These are phyloP conservation scores for Henicopernis longicauda DNA, from an alignment of 2,113 vertebrate genomes.

Conservation along the genomic window DNA sequence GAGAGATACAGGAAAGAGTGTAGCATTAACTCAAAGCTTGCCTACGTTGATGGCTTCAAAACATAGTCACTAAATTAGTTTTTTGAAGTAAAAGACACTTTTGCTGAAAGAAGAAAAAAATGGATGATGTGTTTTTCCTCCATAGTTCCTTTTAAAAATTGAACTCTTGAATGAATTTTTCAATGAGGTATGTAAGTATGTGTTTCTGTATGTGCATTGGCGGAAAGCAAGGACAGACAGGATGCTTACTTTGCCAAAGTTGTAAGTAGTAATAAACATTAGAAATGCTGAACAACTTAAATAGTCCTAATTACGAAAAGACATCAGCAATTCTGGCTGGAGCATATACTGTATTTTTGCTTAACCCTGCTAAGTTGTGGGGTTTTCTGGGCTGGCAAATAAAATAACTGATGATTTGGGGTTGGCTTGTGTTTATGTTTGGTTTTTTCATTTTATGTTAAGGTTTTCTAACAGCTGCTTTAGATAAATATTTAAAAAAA, in stretches of 20 bases:
- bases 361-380: background rate
- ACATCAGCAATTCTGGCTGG: background rate
- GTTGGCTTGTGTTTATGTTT: background rate
- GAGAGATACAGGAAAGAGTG: background rate
- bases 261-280: background rate
- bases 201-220: background rate
- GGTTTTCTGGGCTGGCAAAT: background rate
- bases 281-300: background rate
- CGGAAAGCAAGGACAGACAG: background rate
- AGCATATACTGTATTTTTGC: background rate
- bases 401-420: background rate
- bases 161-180: background rate
- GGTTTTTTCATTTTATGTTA: background rate
- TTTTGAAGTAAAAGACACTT: background rate
- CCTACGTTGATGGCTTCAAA: background rate
- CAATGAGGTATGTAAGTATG: rapidly evolving
- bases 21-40: background rate
- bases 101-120: background rate
- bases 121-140: background rate
- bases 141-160: background rate
- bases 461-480: background rate
- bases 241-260: background rate
- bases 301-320: background rate
- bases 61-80: background rate
- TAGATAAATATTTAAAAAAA: background rate